phyloP scores from a whole-genome alignment of 2,888 invertebrate species.

The Campoplex capitator region DNA sequence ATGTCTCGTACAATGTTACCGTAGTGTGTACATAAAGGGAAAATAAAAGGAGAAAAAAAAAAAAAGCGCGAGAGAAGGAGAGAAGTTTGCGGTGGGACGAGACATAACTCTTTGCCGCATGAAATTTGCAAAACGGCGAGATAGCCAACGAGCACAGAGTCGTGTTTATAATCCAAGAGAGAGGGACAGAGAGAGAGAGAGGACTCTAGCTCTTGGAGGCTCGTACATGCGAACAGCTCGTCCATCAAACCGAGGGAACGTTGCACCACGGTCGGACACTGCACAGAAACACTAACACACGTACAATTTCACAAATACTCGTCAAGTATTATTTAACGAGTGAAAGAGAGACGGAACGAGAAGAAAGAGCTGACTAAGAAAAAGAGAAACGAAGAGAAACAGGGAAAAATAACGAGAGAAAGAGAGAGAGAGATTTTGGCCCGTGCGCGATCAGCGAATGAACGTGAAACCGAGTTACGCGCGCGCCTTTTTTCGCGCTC shows the following conservation, averaged over 20 bases:
- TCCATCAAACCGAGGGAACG: constrained; percentile 81
- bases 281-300: constrained; percentile 35
- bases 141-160: constrained; percentile 78
- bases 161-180: constrained; percentile 68
- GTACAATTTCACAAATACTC: constrained; percentile 22
- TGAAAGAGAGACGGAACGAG: constrained; percentile 21
- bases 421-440: constrained; percentile 33
- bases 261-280: constrained; percentile 63
- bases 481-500: constrained; percentile 62
- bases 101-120: constrained; percentile 71
- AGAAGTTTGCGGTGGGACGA: constrained; percentile 63
- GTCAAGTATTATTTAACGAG: constrained; percentile 50
- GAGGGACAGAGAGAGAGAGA: constrained; percentile 25
- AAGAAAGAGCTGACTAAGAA: constrained; percentile 25
- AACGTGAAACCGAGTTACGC: constrained; percentile 62
- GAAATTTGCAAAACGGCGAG: constrained; percentile 82
- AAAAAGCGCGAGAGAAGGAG: constrained; percentile 32
- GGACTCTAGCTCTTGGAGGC: constrained; percentile 68
- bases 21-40: constrained; percentile 26
- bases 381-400: constrained; percentile 36
- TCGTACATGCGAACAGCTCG: constrained; percentile 83
- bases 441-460: constrained; percentile 62
- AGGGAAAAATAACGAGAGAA: constrained; percentile 25
- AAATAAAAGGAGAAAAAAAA: constrained; percentile 24
- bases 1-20: constrained; percentile 55